A percentile compares a stretch with the other conserved stretches of the same genome.
These are phyloP conservation scores for Chloroceryle amazona DNA, from an alignment of 2,797 vertebrate species.

Conservation along the genomic window DNA sequence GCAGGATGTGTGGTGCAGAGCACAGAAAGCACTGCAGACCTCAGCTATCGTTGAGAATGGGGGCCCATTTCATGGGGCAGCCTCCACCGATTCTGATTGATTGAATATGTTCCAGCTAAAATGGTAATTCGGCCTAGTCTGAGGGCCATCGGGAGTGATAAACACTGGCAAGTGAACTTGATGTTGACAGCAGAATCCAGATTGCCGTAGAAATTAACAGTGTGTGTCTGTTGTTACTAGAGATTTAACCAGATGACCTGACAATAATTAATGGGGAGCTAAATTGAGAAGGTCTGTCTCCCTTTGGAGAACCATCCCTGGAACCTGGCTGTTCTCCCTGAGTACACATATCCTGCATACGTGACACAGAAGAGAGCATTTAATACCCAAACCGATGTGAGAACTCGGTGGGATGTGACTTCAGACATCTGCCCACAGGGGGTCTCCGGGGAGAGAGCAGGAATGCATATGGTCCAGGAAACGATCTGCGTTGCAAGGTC, in stretches of 20 bases:
- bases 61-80: background rate
- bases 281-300: background rate
- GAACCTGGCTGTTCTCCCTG: background rate
- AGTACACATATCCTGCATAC: fast-evolving
- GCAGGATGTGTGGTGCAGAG: background rate
- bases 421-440: background rate
- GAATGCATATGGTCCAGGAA: background rate
- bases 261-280: background rate
- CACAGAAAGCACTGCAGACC: background rate
- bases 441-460: background rate
- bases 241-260: slow-evolving; percentile 18
- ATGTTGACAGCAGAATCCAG: slow-evolving; percentile 27
- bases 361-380: background rate
- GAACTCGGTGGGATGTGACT: background rate
- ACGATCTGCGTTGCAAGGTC: background rate
- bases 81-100: background rate
- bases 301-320: background rate
- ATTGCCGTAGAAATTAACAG: slow-evolving; percentile 34
- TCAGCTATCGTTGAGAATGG: background rate
- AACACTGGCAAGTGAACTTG: background rate
- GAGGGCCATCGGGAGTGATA: background rate
- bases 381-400: background rate
- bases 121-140: background rate
- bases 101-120: background rate
- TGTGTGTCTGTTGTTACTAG: slow-evolving; percentile 23